phyloP scores from a whole-genome alignment of 2,797 vertebrate species.

The Rhincodon typus region DNA sequence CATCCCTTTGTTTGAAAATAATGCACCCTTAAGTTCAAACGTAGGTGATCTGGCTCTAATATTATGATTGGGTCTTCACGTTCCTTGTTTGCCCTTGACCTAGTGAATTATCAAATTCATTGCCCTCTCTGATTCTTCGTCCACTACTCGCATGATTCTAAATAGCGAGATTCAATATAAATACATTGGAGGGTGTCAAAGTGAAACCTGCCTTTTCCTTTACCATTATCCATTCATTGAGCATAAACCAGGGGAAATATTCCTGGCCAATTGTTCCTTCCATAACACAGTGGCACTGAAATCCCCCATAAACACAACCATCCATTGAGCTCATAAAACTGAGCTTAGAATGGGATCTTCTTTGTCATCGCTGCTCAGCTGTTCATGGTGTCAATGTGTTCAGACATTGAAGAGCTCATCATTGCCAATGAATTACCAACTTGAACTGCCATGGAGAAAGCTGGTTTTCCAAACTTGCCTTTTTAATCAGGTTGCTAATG shows the following conservation, averaged over 20 bases:
- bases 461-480: neutral
- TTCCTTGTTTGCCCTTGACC: neutral
- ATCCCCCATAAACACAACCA: neutral
- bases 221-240: neutral
- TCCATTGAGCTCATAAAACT: neutral
- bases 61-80: neutral
- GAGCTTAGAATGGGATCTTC: neutral
- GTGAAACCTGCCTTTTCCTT: neutral
- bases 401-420: neutral
- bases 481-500: constrained; percentile 31
- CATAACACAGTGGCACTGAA: neutral
- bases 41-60: neutral
- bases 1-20: neutral
- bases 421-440: neutral
- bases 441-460: neutral
- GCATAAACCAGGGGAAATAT: neutral
- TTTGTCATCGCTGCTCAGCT: neutral
- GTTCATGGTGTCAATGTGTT: neutral
- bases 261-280: neutral
- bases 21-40: neutral
- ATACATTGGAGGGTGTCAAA: neutral
- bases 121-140: neutral
- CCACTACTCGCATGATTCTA: neutral
- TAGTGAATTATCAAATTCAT: neutral
- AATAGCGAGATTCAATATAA: neutral